A percentile compares a stretch with the other conserved stretches of the same genome.
phyloP scores from a whole-genome alignment of 2,113 vertebrate genomes.

The Rhea americana region DNA sequence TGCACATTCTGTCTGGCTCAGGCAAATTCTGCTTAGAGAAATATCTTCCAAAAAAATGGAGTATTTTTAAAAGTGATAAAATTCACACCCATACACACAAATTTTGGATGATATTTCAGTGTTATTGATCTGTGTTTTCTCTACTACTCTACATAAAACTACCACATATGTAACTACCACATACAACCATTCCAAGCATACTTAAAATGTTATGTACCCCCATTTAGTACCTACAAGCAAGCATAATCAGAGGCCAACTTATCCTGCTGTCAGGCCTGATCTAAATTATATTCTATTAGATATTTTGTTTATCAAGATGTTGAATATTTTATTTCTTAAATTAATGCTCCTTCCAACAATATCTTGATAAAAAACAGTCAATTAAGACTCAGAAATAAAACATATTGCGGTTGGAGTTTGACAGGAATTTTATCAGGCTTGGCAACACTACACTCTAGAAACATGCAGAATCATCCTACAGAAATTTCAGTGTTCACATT shows the following conservation, averaged over 20 bases:
- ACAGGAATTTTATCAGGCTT: neutral
- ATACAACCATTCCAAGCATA: fast-evolving
- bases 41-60: neutral
- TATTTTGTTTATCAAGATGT: neutral
- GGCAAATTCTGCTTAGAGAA: neutral
- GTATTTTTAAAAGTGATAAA: neutral
- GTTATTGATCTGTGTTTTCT: neutral
- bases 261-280: neutral
- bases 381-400: neutral
- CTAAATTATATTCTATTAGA: neutral
- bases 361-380: neutral
- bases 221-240: neutral
- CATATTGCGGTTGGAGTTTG: fast-evolving
- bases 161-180: neutral
- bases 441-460: neutral
- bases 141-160: neutral
- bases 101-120: neutral
- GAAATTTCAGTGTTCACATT: neutral
- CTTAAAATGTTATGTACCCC: neutral
- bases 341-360: neutral
- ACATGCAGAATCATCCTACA: neutral
- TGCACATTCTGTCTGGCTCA: neutral
- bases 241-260: neutral
- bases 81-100: neutral
- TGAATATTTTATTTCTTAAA: neutral